phyloP scores from a whole-genome alignment of 1,140 invertebrate species.

The Rhynchophorus ferrugineus region DNA sequence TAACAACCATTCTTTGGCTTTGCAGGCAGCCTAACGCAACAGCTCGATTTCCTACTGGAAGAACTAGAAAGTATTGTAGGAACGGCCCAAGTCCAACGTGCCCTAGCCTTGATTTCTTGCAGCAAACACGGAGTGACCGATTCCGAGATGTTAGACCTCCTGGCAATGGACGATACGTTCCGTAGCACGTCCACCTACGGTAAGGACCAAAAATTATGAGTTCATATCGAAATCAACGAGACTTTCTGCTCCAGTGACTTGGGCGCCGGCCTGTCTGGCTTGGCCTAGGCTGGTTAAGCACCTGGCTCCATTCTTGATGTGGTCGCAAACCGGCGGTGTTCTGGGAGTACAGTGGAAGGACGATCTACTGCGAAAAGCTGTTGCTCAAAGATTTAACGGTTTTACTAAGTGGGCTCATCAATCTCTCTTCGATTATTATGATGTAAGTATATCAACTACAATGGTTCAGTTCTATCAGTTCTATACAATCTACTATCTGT shows the following conservation, averaged over 20 bases:
- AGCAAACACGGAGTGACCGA: constrained; percentile 64
- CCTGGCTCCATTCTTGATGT: constrained; percentile 57
- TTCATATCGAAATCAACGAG: not conserved
- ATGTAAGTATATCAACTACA: constrained; percentile 34
- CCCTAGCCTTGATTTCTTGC: constrained; percentile 59
- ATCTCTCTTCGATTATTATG: constrained; percentile 50
- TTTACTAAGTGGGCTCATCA: constrained; percentile 44
- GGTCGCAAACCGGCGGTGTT: constrained; percentile 50
- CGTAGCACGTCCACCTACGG: constrained; percentile 56
- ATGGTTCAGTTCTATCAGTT: too few species aligned
- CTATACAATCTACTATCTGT: too few species aligned
- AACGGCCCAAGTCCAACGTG: constrained; percentile 48
- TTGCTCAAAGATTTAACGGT: constrained; percentile 35
- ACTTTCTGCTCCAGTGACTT: constrained; percentile 43
- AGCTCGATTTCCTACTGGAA: constrained; percentile 53
- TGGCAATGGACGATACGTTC: constrained; percentile 62
- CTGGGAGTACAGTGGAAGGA: constrained; percentile 59
- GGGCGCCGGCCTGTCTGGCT: constrained; percentile 58
- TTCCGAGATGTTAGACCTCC: constrained; percentile 65
- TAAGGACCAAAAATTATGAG: constrained; percentile 33
- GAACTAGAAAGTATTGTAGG: constrained; percentile 60
- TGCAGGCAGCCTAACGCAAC: constrained; percentile 47
- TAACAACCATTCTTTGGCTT: too few species aligned
- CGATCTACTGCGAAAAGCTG: constrained; percentile 38
- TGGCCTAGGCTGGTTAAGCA: constrained; percentile 60